These are phyloP conservation scores for Sebastes cheni DNA, from an alignment of 2,797 vertebrate genomes.

Conservation along the genomic window DNA sequence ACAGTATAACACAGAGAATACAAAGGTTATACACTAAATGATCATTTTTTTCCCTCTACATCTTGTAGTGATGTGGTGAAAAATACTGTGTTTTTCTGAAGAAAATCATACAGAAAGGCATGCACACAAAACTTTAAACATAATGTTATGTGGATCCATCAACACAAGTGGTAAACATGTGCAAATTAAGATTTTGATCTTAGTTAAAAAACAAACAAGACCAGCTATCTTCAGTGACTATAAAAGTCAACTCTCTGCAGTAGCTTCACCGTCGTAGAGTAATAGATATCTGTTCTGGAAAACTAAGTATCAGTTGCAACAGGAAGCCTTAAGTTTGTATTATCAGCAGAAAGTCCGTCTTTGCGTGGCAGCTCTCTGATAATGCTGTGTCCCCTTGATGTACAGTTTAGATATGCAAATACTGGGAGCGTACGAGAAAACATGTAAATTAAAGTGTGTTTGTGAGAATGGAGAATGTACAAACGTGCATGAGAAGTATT, in stretches of 20 bases:
- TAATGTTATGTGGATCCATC: not conserved
- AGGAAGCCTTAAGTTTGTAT: not conserved
- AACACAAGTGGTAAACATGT: not conserved
- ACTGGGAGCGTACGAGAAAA: not conserved
- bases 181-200: not conserved
- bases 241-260: not conserved
- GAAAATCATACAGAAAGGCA: too few species aligned
- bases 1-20: too few species aligned
- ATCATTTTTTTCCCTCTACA: too few species aligned
- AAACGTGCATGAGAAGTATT: not conserved
- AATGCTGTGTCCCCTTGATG: not conserved
- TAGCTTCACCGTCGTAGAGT: not conserved
- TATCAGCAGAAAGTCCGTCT: not conserved
- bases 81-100: not conserved
- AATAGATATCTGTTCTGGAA: not conserved
- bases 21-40: too few species aligned
- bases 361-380: not conserved
- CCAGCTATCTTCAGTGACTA: not conserved
- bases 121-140: not conserved
- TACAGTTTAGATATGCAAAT: conserved; percentile 9
- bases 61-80: not conserved
- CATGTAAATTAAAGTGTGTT: not conserved
- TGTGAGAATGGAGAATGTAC: not conserved
- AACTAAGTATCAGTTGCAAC: not conserved
- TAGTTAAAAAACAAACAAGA: not conserved